Base-by-base conservation (phyloP, 1,140 invertebrate genomes). In the Aphelenchoides besseyi region DNA sequence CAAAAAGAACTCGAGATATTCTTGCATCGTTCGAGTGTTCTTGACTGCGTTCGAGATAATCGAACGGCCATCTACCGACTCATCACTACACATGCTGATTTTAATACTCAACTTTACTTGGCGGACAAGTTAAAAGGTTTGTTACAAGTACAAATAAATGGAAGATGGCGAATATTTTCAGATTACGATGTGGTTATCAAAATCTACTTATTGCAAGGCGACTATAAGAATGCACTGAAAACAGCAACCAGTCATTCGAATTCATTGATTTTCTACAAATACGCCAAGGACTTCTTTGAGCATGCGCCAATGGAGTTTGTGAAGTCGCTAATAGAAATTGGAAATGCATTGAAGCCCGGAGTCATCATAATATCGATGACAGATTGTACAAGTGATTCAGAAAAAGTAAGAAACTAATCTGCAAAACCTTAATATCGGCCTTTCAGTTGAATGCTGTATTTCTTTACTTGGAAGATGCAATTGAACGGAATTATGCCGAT, bases 31-130 rank as follows among this genome's bases (percentile, higher is more conserved):
- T 29, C 66, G 2, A 54, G 63, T 2, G 75, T 77, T 28, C 52
- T 61, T 8, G 75, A 78, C 26, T 68, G 71, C 0, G 53, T 77
- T 26, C 41, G 48, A 3, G 71, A 75, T 8, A 77, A 77, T 29
- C 52, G 55, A 36, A 33, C 37, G 28, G 75, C 76, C 2, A 69
- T 75, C 3, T 77, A 77, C 64, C 71, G 71, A 2, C 59, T 77
- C 52, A 75, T 77, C 26, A 74, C 67, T 26, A 62, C 69, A 2
- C 75, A 77, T 54, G 68, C 71, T 2, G 75, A 77, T 26, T 77
- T 77, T 48, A 72, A 77, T n/a, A 76, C 77, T 26, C 76, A 77
- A 52, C 35, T 77, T 18, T 55, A 68, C 32, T 35, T 77, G 32
- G 77, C 75, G 1, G 63, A 57, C 2, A 57, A 73, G 55, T 41